Conservation (phyloP, 2,888 invertebrate genomes). For the Copidosoma aretas region DNA sequence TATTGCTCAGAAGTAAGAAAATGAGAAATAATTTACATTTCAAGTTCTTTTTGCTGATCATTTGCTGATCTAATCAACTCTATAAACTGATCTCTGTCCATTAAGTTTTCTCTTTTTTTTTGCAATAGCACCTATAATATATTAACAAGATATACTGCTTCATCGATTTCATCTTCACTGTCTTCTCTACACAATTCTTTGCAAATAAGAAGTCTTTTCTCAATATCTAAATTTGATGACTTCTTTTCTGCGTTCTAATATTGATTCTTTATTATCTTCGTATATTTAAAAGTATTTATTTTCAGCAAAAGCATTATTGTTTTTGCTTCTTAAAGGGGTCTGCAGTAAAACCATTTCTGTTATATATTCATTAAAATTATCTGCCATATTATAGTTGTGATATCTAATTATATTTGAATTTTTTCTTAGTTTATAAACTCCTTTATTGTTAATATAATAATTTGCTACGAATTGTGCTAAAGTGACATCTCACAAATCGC, state of each 20-base stretch:
- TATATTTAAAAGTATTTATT: conserved; percentile 51
- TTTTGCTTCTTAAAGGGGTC: conserved; percentile 57
- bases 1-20: background rate
- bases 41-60: conserved; percentile 41
- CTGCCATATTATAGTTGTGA: conserved; percentile 55
- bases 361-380: conserved; percentile 52
- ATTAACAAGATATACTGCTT: too few species aligned
- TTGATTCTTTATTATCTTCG: conserved; percentile 50
- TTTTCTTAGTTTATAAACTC: conserved; percentile 45
- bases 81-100: conserved; percentile 42
- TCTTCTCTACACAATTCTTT: conserved; percentile 34
- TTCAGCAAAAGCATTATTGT: conserved; percentile 54
- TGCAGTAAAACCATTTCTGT: conserved; percentile 47
- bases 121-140: too few species aligned
- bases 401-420: conserved; percentile 54
- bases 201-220: conserved; percentile 46
- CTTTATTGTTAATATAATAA: conserved; percentile 38
- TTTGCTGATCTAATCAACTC: conserved; percentile 43
- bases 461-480: conserved; percentile 59
- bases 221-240: conserved; percentile 53
- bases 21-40: conserved; percentile 36
- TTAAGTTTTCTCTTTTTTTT: conserved; percentile 48
- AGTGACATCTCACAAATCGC: conserved; percentile 48
- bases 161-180: background rate
- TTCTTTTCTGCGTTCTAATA: conserved; percentile 51